These are phyloP conservation scores for Sminthurinus aureus DNA, from an alignment of 2,888 invertebrate species.

Conservation along the genomic window DNA sequence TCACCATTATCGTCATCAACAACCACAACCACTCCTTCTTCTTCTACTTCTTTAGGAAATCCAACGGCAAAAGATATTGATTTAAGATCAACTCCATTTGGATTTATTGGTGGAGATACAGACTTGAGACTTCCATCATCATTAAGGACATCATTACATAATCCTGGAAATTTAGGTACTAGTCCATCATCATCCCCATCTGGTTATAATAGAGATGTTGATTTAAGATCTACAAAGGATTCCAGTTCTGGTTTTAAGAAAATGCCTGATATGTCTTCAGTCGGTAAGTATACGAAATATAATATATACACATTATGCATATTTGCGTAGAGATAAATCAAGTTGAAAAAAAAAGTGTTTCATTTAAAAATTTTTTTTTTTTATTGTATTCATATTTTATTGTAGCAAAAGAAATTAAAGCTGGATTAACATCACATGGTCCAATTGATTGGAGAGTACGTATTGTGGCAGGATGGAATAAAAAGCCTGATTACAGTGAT, in stretches of 20 bases:
- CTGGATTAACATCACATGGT: slow-evolving; percentile 78
- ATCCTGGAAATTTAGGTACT: neutral
- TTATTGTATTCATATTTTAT: slow-evolving; percentile 59
- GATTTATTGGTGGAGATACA: slow-evolving; percentile 69
- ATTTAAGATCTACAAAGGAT: slow-evolving; percentile 69
- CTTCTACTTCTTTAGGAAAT: neutral
- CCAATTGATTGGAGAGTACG: slow-evolving; percentile 74
- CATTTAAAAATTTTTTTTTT: no score
- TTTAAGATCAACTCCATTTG: slow-evolving; percentile 62
- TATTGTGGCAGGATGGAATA: slow-evolving; percentile 71
- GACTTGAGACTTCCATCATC: slow-evolving; percentile 70
- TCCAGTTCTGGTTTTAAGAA: slow-evolving; percentile 64
- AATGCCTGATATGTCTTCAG: slow-evolving; percentile 67
- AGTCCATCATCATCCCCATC: neutral
- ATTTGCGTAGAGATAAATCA: no score
- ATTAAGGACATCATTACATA: neutral
- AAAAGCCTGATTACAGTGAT: slow-evolving; percentile 74
- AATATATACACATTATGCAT: no score
- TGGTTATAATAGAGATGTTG: slow-evolving; percentile 69
- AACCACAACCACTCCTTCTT: slow-evolving; percentile 60
- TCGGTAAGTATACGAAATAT: neutral
- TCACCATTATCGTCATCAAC: slow-evolving; percentile 30
- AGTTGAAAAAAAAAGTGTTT: no score
- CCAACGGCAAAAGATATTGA: slow-evolving; percentile 45
- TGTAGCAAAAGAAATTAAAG: slow-evolving; percentile 87